Conservation (phyloP, 1,140 invertebrate species). For the Contarinia nasturtii region DNA sequence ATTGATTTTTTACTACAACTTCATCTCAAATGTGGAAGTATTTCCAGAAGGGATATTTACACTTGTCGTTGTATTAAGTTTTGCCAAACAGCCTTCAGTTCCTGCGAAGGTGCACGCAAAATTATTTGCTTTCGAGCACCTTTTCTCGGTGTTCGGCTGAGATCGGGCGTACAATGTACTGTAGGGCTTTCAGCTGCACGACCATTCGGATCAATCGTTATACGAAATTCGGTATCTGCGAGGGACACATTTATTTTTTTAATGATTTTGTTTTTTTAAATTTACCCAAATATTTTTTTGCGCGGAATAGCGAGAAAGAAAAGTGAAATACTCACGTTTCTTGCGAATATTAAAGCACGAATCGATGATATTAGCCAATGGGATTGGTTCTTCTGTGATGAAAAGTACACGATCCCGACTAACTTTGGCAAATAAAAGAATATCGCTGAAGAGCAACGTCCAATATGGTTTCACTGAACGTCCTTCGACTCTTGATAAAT, state of each 20-base stretch:
- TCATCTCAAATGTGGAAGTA: too few species aligned
- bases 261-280: not conserved
- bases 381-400: conserved; percentile 67
- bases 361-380: conserved; percentile 53
- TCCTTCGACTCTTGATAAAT: conserved; percentile 60
- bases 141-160: conserved; percentile 34
- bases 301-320: too few species aligned
- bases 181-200: conserved; percentile 38
- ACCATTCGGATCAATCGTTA: conserved; percentile 37
- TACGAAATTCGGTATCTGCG: conserved; percentile 49
- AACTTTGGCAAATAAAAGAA: conserved; percentile 65
- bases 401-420: conserved; percentile 67
- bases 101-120: conserved; percentile 54
- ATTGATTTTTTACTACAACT: too few species aligned
- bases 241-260: conserved; percentile 1
- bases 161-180: conserved; percentile 39
- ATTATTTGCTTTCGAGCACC: conserved; percentile 42
- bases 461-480: conserved; percentile 61
- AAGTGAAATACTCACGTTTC: conserved; percentile 41
- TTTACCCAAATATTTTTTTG: not conserved
- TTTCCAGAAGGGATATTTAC: conserved; percentile 40
- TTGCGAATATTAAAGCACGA: conserved; percentile 68
- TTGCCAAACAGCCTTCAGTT: conserved; percentile 75
- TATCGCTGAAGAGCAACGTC: conserved; percentile 64
- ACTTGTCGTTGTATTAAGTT: conserved; percentile 72